Base-by-base conservation (phyloP, 2,888 invertebrate species). In the Cistogaster globosa region DNA sequence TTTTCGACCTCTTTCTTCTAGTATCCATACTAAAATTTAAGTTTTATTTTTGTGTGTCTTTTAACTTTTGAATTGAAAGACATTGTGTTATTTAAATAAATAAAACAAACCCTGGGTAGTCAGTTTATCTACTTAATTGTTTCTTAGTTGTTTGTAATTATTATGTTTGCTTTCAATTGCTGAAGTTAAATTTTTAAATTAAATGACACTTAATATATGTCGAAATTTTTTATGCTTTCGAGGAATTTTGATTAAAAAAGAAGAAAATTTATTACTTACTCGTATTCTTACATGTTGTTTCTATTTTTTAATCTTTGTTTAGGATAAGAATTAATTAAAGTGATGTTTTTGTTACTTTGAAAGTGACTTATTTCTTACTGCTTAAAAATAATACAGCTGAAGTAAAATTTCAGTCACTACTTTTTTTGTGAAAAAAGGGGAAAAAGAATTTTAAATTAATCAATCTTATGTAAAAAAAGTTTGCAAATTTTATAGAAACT, bases 181-280 rank as follows among this genome's bases (percentile, higher is more conserved):
- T 36, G 26, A 67, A 63, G 55, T 60, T 68, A 82, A 67, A 63
- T 76, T 67, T 48, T 77, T 84, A 77, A 80, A 84, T 84, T 81
- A 81, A 84, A 62, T 81, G 81, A 53, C 74, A 26, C 26, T 26
- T 26, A 81, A 84, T 63, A 69, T 74, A 67, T 74, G 72, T 32
- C 32, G 68, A 38, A 72, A 72, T 62, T 72, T 72, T 42, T 45
- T 71, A 55, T 20, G 48, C 18, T 14, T 62, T 26, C 57, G 48
- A 48, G 12, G n/a, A 11, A 42, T 76, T 67, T n/a, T n/a, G 4
- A n/a, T 3, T 45, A 16, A 18, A 18, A 55, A 63, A 53, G 11
- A 38, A 38, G n/a, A n/a, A 38, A 38, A 38, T 38, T 18, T 26
- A 42, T 26, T 8, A 63, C 6, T 5, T 68, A 67, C 16, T 22